Conservation (phyloP, 1,140 invertebrate species). For the Hylaeus volcanicus region DNA sequence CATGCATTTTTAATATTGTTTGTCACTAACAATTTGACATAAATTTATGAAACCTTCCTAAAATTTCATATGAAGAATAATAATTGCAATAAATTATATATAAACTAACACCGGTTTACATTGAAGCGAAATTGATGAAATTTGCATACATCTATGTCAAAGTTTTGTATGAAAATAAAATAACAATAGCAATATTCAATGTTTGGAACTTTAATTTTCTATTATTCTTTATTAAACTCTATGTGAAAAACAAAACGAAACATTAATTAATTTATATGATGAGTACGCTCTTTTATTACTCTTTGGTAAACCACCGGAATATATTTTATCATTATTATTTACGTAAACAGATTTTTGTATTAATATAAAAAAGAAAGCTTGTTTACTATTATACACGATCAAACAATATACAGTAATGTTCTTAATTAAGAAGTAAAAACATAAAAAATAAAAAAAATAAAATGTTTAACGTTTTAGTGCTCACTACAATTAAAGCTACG, state of each 20-base stretch:
- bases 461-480: slow-evolving; percentile 9
- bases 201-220: not conserved
- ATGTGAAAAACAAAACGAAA: not conserved
- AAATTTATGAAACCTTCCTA: not conserved
- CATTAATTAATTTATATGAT: not conserved
- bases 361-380: not conserved
- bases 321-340: not conserved
- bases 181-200: not conserved
- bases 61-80: no score
- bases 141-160: slow-evolving; percentile 23
- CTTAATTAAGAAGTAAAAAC: slow-evolving; percentile 25
- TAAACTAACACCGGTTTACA: not conserved
- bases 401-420: slow-evolving; percentile 14
- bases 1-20: not conserved
- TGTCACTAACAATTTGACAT: slow-evolving; percentile 16
- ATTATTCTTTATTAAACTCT: not conserved
- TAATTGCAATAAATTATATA: not conserved
- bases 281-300: slow-evolving; percentile 4
- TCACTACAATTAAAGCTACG: slow-evolving; percentile 47
- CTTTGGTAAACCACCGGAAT: slow-evolving; percentile 35
- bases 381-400: slow-evolving; percentile 10
- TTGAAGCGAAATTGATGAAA: not conserved
- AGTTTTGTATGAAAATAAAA: not conserved
- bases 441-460: slow-evolving; percentile 32
- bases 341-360: not conserved